phyloP scores from a whole-genome alignment of 2,797 vertebrate species.

The Petrocephalus schoutedeni region DNA sequence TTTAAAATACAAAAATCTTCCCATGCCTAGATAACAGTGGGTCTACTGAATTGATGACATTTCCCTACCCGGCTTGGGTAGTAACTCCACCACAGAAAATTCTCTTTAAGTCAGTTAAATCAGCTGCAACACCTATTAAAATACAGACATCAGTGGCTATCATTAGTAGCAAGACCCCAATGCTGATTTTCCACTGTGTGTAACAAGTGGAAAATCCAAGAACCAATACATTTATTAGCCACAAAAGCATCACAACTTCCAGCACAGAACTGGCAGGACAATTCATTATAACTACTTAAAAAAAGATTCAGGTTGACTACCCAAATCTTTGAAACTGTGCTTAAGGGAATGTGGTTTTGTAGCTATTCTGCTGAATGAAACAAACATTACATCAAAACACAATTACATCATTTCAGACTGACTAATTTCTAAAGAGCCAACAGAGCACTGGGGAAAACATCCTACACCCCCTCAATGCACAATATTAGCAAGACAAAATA shows the following conservation, averaged over 20 bases:
- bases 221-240: neutral
- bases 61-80: neutral
- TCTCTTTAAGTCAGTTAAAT: neutral
- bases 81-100: neutral
- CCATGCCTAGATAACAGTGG: neutral
- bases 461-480: neutral
- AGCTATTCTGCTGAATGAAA: neutral
- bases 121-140: neutral
- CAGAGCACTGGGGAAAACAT: neutral
- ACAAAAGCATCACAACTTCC: neutral
- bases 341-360: neutral
- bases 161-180: neutral
- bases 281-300: neutral
- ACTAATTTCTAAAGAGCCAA: neutral
- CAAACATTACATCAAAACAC: neutral
- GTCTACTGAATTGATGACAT: neutral
- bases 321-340: neutral
- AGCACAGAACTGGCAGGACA: neutral
- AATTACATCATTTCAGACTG: neutral
- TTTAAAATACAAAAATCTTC: neutral
- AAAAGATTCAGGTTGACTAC: conserved; percentile 3
- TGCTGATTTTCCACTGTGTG: neutral
- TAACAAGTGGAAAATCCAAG: too few relatives aligned
- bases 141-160: neutral
- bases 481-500: neutral